Evolutionary conservation across 2,113 vertebrate genomes (phyloP), one percentile per base, ranked within the genome.

Genomic region (Labrus mixtus): DNA sequence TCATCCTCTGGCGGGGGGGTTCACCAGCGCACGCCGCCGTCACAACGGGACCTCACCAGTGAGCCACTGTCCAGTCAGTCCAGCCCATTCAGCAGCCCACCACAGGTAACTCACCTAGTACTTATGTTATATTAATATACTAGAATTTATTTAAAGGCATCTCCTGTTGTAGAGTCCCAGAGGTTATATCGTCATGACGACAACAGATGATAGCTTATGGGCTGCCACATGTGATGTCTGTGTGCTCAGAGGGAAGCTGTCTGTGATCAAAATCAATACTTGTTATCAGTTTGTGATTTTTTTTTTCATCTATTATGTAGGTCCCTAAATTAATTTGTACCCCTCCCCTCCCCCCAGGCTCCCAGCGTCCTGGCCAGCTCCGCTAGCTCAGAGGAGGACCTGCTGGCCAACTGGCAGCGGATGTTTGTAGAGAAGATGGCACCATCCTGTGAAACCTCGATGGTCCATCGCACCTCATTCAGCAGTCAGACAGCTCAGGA

Each of bases 381-480:
- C 0, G 94, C 94, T 73, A 97, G 96, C 91, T 99, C 97, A 0
- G 97, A 98, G 84, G 97, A 99, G 78, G 98, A 99, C 82, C 89
- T 99, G 20, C 88, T 99, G 36, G 95, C 96, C 73, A 98, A 96
- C 91, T 99, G 97, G 97, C 97, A 98, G 89, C 94, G 96, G 1
- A 96, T 97, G 85, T 99, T 99, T 65, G 97, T 99, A 74, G 97
- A 98, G 82, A 98, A 96, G 89, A 94, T 95, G 23, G 95, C 97
- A 0, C 87, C 96, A 1, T 50, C 94, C n/a, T 85, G 93, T 0
- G 95, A 95, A 19, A 73, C 55, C 4, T 90, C 93, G 0, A 76
- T 96, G 84, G 79, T 90, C 43, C 95, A 96, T 82, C 96, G 97
- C 61, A 98, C 97, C 0, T 95, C 97, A 2, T 98, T 96, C 33